Percentiles rank a stretch among this genome's conserved stretches.
Evolutionary conservation across 2,113 vertebrate genomes (phyloP).

Genomic region (Blennius ocellaris): DNA sequence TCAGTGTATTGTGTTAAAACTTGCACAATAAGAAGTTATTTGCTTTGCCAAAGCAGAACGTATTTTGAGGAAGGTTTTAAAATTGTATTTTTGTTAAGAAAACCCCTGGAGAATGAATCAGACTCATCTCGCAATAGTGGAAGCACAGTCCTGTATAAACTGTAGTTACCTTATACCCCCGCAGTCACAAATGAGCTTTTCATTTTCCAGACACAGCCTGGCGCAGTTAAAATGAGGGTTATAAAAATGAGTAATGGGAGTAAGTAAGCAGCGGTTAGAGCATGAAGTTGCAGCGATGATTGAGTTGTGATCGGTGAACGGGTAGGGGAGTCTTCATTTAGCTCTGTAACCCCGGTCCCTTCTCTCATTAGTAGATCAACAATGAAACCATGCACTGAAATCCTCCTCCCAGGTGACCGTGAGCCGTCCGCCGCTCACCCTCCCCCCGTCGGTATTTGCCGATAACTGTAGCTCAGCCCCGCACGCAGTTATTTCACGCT

Average conservation of each 20-base stretch:
- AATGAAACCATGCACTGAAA: slow-evolving; percentile 67
- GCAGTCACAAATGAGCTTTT: background rate
- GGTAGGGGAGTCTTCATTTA: slow-evolving; percentile 23
- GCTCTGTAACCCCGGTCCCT: slow-evolving; percentile 45
- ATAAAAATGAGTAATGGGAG: slow-evolving; percentile 25
- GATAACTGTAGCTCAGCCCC: slow-evolving; percentile 36
- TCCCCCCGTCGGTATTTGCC: slow-evolving; percentile 67
- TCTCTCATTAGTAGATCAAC: slow-evolving; percentile 73
- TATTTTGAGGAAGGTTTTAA: too few species aligned
- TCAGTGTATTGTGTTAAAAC: too few species aligned
- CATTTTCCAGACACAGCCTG: slow-evolving; percentile 1
- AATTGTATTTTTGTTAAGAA: too few species aligned
- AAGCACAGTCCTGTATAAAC: background rate
- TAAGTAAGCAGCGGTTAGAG: background rate
- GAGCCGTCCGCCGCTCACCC: slow-evolving; percentile 17
- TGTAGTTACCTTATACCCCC: background rate
- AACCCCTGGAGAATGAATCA: too few species aligned
- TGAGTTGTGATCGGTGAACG: slow-evolving; percentile 28
- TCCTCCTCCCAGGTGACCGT: slow-evolving; percentile 70
- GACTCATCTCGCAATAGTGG: background rate
- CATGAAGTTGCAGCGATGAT: slow-evolving; percentile 23
- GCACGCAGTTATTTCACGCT: slow-evolving; percentile 73
- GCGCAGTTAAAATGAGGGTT: background rate
- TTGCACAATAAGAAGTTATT: too few species aligned
- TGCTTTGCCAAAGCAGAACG: too few species aligned